A percentile compares a stretch with the other conserved stretches of the same genome.
These are phyloP conservation scores for Conus ventricosus DNA, from an alignment of 1,140 invertebrate genomes.

Conservation along the genomic window DNA sequence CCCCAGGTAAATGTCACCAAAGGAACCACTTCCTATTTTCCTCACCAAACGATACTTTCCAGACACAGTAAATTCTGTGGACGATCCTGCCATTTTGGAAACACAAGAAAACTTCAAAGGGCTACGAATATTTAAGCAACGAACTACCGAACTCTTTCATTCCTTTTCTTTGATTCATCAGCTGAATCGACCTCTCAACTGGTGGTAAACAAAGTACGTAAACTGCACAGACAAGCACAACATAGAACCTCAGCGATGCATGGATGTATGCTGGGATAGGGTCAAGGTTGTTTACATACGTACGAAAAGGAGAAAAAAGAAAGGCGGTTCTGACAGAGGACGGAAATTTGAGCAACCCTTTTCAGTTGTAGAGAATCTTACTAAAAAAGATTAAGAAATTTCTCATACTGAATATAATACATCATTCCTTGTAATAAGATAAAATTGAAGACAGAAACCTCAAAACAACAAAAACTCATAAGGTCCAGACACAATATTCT, in stretches of 20 bases:
- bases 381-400: not conserved
- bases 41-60: slow-evolving; percentile 95
- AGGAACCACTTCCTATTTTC: slow-evolving; percentile 98
- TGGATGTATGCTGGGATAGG: slow-evolving; percentile 24
- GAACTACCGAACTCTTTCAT: not conserved
- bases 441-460: not conserved
- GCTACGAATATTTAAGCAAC: not conserved
- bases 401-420: not conserved
- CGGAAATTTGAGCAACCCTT: not conserved
- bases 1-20: slow-evolving; percentile 98
- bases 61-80: slow-evolving; percentile 76
- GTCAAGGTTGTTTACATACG: slow-evolving; percentile 11
- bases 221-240: slow-evolving; percentile 7
- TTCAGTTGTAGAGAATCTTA: not conserved
- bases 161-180: not conserved
- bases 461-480: not conserved
- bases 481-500: not conserved
- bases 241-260: not conserved
- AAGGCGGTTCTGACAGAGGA: not conserved
- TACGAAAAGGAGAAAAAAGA: not conserved
- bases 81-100: slow-evolving; percentile 55
- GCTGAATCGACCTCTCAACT: not conserved
- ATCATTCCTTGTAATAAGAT: not conserved
- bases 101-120: not conserved
- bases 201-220: not conserved